phyloP scores from a whole-genome alignment of 2,888 invertebrate genomes.

The Tortricodes alternella region DNA sequence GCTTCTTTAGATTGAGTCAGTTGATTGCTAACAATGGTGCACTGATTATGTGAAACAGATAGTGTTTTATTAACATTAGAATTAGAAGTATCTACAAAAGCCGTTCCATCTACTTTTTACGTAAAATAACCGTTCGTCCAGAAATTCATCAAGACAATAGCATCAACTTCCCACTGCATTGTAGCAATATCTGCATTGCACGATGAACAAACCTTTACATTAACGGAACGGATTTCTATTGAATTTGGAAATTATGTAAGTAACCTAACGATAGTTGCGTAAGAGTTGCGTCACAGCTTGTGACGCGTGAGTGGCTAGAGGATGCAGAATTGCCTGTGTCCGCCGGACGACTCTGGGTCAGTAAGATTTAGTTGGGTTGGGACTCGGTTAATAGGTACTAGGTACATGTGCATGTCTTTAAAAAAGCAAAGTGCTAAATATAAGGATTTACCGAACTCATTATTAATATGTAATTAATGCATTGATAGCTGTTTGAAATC shows the following conservation, averaged over 20 bases:
- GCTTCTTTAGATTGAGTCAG: not conserved
- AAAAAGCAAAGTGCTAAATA: not conserved
- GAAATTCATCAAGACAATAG: constrained; percentile 13
- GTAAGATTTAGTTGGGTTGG: constrained; percentile 48
- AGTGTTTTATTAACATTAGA: constrained; percentile 15
- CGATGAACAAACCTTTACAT: constrained; percentile 18
- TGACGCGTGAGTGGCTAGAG: constrained; percentile 47
- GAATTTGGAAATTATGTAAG: constrained; percentile 47
- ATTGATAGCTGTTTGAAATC: not conserved
- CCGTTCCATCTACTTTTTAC: constrained; percentile 18
- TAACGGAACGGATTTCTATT: constrained; percentile 29
- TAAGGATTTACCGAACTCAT: too few relatives aligned
- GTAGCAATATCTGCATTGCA: constrained; percentile 18
- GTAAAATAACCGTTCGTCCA: not conserved
- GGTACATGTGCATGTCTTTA: not conserved
- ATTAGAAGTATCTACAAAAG: not conserved
- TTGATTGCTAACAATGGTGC: constrained; percentile 12
- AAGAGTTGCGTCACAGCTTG: constrained; percentile 60
- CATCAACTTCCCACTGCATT: constrained; percentile 10
- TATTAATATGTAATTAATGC: not conserved
- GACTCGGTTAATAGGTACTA: too few relatives aligned
- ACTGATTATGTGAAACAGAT: constrained; percentile 21
- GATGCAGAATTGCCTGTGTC: constrained; percentile 55
- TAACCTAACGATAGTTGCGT: constrained; percentile 50
- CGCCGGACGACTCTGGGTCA: constrained; percentile 51